Evolutionary conservation across 2,113 vertebrate genomes (phyloP), one percentile per base, ranked within the genome.

Genomic region (Sarotherodon lohbergeri): DNA sequence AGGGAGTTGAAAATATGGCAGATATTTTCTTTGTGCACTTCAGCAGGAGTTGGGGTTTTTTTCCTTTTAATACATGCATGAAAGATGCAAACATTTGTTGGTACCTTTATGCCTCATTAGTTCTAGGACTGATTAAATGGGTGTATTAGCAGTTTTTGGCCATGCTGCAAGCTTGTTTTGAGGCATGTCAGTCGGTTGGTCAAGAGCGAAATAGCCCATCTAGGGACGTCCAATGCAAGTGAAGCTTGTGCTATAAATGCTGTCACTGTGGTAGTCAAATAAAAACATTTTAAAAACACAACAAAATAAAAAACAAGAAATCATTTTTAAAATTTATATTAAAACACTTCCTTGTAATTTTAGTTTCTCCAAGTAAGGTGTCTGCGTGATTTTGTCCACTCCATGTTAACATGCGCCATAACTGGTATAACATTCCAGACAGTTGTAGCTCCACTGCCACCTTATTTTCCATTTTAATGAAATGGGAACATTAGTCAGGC

Each of bases 251-350:
- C 24, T 19, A 12, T 78, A 78, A 78, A 1, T 12, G 43, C 24
- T 50, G 24, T 34, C 29, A 7, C 2, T 76, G 1, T 48, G 41
- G 1, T 27, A 29, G 71, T 43, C 11, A 68, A 66, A 66, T 39
- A 66, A 66, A 66, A 22, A 22, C 61, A 66, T 39, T 39, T 66
- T 39, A 39, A 39, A 66, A 22, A 66, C 34, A 66, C 4, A 66
- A 66, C 34, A 68, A 39, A 66, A 39, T 39, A 66, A 22, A 66
- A 39, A 0, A 6, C 6, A 0, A 39, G 2, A 63, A 63, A 1
- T 0, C 0, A 2, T 3, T 19, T 66, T 12, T 1, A 0, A 3
- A 39, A n/a, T 36, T 66, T 12, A 12, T 66, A 66, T n/a, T n/a
- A 68, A 41, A 41, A 2, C 63, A 36, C 34, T 68, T 41, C 34